Base-by-base conservation (phyloP, 1,140 invertebrate species). In the Idris sp. region DNA sequence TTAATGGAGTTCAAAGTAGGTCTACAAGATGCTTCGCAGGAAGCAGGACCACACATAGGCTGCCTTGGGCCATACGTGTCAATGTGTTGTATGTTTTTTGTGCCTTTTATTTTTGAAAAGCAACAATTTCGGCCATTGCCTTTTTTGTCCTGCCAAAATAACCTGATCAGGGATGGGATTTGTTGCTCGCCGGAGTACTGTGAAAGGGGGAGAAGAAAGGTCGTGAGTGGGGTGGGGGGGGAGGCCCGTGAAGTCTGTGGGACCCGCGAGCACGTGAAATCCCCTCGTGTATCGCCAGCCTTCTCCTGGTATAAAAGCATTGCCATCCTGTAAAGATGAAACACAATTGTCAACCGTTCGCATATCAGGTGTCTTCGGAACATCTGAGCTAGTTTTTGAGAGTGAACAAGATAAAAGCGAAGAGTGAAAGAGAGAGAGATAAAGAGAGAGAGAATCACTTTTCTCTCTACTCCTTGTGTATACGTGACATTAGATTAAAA, bases 301-400 rank as follows among this genome's bases (percentile, higher is more conserved):
- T 83, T 79, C 83, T 81, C 79, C 62, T 76, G 84, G 83, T 86
- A 86, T 87, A 87, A 87, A 87, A 87, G 86, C 86, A 87, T 87
- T 85, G 84, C 83, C 77, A 86, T 83, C 77, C 78, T 86, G 82
- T 86, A 85, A 86, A 85, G 83, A 84, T 84, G 83, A 84, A 85
- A 86, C 84, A 87, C 80, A 87, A 84, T 84, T 82, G 82, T 79
- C 77, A 77, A 81, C 74, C 76, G 74, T 73, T 79, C 79, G 75
- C 69, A 56, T 19, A 77, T 79, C 76, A 74, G 61, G 65, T 76
- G 77, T 76, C 54, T 46, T 69, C 65, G 78, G 74, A 46, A 74
- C 65, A 77, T 75, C 61, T 65, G 54, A 71, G 46, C 35, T 49
- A 36, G 49, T 68, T 68, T 51, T 30, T 62, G 33, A 43, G 38